Evolutionary conservation across 1,140 invertebrate species (phyloP).

Genomic region (Vanessa atalanta): DNA sequence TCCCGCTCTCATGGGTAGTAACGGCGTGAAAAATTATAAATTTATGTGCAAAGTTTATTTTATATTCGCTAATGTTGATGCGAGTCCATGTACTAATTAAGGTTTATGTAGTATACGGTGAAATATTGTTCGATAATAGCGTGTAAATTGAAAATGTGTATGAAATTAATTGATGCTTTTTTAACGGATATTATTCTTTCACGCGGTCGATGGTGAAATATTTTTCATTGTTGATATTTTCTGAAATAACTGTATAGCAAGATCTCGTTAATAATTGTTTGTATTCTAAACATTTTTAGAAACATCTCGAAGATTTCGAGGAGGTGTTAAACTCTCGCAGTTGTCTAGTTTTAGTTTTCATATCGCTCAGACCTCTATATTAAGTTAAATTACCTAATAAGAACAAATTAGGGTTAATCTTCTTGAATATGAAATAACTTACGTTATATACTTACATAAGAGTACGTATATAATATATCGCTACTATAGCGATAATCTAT

Average conservation of each 20-base stretch:
- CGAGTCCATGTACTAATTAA: constrained; percentile 43
- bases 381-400: no score
- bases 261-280: no score
- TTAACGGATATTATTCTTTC: constrained; percentile 2
- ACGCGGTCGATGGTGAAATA: not conserved
- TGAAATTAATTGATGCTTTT: constrained; percentile 13
- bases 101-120: constrained; percentile 26
- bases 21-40: constrained; percentile 48
- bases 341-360: no score
- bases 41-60: constrained; percentile 51
- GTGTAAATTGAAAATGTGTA: constrained; percentile 12
- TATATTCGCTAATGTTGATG: constrained; percentile 42
- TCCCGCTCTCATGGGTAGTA: constrained; percentile 40
- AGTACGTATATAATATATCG: no score
- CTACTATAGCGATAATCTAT: no score
- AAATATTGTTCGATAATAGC: constrained; percentile 29
- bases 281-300: no score
- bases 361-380: no score
- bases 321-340: no score
- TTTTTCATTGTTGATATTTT: not conserved
- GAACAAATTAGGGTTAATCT: no score
- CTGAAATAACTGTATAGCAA: not conserved
- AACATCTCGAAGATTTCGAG: no score
- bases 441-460: no score
- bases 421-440: no score